Percentiles rank a stretch among this genome's conserved stretches.
Evolutionary conservation across 2,797 vertebrate genomes (phyloP).

Genomic region (Gymnoscopelus microlampas): DNA sequence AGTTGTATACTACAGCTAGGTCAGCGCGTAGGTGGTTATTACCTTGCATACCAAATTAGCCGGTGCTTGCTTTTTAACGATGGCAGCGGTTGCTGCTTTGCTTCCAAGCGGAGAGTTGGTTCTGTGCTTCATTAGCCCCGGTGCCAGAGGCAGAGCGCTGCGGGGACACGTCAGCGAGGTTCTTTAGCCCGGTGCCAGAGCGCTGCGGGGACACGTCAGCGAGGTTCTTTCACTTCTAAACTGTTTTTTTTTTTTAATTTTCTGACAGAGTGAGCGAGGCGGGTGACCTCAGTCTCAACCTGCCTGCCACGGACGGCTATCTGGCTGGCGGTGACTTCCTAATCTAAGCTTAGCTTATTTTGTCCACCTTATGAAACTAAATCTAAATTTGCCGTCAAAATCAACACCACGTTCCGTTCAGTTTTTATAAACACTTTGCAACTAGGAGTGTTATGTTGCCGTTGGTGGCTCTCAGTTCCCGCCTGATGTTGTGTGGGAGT

Average conservation of each 20-base stretch:
- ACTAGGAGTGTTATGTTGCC: too few species aligned
- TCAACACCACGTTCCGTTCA: too few species aligned
- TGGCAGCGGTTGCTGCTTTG: slow-evolving; percentile 13
- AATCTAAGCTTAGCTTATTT: too few species aligned
- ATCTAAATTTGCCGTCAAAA: too few species aligned
- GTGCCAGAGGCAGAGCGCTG: slow-evolving; percentile 48
- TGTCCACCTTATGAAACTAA: too few species aligned
- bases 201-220: slow-evolving; percentile 36
- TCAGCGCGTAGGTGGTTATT: slow-evolving; percentile 17
- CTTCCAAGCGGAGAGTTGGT: slow-evolving; percentile 21
- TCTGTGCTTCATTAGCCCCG: slow-evolving; percentile 57
- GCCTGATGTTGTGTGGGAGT: too few species aligned
- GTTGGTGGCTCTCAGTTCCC: too few species aligned
- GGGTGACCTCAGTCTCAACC: too few species aligned
- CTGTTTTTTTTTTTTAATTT: slow-evolving; percentile 25
- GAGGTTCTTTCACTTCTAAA: slow-evolving; percentile 30
- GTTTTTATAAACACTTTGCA: too few species aligned
- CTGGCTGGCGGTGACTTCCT: neutral
- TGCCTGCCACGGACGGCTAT: too few species aligned
- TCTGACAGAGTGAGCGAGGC: neutral
- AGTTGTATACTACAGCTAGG: too few species aligned
- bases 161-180: slow-evolving; percentile 36
- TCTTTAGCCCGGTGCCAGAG: slow-evolving; percentile 51
- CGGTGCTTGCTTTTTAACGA: slow-evolving; percentile 50
- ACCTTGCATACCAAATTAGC: slow-evolving; percentile 49